Evolutionary conservation across 2,113 vertebrate species (phyloP), one percentile per base, ranked within the genome.

Genomic region (Perognathus longimembris): DNA sequence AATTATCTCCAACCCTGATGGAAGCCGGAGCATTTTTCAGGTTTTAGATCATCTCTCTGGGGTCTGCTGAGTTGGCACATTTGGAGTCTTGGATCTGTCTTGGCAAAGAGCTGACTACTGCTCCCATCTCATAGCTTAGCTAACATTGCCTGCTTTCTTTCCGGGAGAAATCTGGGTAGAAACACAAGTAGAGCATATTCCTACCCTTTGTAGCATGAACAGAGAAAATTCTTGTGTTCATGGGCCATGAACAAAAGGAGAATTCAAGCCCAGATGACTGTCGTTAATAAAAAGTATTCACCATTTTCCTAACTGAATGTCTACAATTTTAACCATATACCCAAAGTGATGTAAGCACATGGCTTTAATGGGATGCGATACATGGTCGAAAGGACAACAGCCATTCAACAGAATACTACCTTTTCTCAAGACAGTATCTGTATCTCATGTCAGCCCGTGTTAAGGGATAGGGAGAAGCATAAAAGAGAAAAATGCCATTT

Each of bases 41-140:
- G 59, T 88, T 91, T 95, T 83, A 57, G 45, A 84, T 64, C 61
- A 85, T 92, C 64, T 94, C 76, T n/a, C 70, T 78, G 63, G 32
- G 54, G 59, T 71, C 78, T 91, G 86, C 77, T 87, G 93, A 89
- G 73, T 85, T 1, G 36, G 91, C 74, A 32, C 54, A 61, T 87
- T 64, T 79, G 50, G 32, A 67, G 66, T 42, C 77, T 91, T 61
- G 61, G 74, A 4, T 85, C 74, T 94, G 32, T 71, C 69, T 79
- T 89, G 66, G 74, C 83, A 90, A 83, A 96, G 40, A 86, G 79
- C 1, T 38, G 70, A 94, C 61, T 61, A 30, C 71, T 84, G 36
- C n/a, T 88, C 34, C 67, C 15, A 61, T 20, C 57, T 76, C 90
- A 69, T 54, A 76, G 69, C n/a, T 92, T 21, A 75, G 77, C 18